Evolutionary conservation across 2,888 invertebrate species (phyloP), one percentile per base, ranked within the genome.

Genomic region (Eulithis prunata): DNA sequence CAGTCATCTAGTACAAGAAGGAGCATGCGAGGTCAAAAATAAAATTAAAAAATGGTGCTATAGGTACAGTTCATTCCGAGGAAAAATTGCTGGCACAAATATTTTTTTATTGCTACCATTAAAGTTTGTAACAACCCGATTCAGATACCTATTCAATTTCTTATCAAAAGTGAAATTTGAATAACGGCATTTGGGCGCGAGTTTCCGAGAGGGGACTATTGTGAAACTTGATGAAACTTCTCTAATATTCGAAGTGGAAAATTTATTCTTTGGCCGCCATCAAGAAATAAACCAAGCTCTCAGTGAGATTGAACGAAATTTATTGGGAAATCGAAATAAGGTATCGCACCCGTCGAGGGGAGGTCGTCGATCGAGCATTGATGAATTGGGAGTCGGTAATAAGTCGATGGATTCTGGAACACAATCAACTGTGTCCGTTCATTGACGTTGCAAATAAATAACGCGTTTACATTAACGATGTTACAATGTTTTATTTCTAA

Each of bases 131-230:
- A 87, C 82, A 86, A 78, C 81, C 81, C 76, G 80, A 83, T 84
- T 83, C 79, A 78, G 81, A 85, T 85, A 84, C 81, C 86, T 81
- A 88, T 90, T 86, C 82, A 87, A 89, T 87, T 84, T 84, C 85
- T 89, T 88, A 88, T 89, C 87, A 85, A 87, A 88, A 86, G 84
- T 85, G 81, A 83, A 86, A 87, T 86, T 88, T 87, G 87, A 88
- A 87, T 88, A 89, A 87, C 84, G 88, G 83, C 82, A 84, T 87
- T 88, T 82, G 78, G 78, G 76, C 80, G 78, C 72, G 80, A 85
- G 84, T 88, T 88, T 84, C 78, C 81, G 78, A 82, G 84, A 82
- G 82, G 81, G 84, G 81, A 83, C 86, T 84, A 89, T 90, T 90
- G 89, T 89, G 81, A 81, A 89, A 85, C 80, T 81, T 84, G 81